Percentiles rank a stretch among this genome's conserved stretches.
phyloP scores from a whole-genome alignment of 2,888 invertebrate genomes.

The Campoletis raptor region DNA sequence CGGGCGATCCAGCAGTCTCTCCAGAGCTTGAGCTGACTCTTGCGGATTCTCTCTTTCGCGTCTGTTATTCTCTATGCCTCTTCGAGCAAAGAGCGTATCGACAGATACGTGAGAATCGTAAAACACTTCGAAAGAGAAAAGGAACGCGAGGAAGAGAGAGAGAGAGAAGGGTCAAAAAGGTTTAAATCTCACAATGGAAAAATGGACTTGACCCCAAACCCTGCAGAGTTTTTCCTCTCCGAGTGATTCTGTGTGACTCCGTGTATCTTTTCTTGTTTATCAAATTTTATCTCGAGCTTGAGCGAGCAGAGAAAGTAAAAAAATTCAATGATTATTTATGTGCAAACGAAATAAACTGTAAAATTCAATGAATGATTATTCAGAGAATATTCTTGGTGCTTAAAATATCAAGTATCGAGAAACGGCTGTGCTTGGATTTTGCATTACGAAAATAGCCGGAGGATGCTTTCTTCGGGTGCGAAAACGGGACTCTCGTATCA shows the following conservation, averaged over 20 bases:
- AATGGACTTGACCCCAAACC: conserved; percentile 31
- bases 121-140: conserved; percentile 44
- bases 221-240: background rate
- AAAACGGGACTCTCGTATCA: background rate
- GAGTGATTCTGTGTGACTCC: conserved; percentile 1
- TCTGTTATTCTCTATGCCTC: conserved; percentile 33
- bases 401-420: background rate
- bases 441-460: conserved; percentile 24
- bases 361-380: conserved; percentile 12
- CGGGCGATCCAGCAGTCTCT: conserved; percentile 71
- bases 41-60: conserved; percentile 70
- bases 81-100: conserved; percentile 43
- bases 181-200: conserved; percentile 28
- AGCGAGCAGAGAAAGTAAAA: background rate
- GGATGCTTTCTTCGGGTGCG: background rate
- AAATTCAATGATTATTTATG: background rate
- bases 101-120: conserved; percentile 61
- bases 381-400: background rate
- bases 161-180: conserved; percentile 28
- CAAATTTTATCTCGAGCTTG: background rate
- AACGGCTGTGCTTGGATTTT: background rate
- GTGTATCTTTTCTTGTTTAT: background rate
- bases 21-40: conserved; percentile 72
- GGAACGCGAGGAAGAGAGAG: conserved; percentile 11
- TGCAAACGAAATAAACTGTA: background rate